Base-by-base conservation (phyloP, 2,888 invertebrate species). In the Argynnis bischoffii region DNA sequence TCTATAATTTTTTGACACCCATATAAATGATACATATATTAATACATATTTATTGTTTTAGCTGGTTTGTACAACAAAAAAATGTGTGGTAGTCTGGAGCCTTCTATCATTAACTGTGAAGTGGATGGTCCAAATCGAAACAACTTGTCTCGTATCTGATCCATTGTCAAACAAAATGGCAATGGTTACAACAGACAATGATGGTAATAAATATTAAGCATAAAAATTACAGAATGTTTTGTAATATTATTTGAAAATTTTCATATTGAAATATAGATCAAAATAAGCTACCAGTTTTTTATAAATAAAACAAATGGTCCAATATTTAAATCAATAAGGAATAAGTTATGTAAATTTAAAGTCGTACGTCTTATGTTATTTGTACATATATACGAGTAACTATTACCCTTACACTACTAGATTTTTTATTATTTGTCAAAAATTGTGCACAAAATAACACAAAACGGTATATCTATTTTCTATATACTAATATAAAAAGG, bases 41-140 rank as follows among this genome's bases (percentile, higher is more conserved):
- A 41, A 41, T 11, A 2, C 11, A 0, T 11, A 41, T 8, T 41
- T 41, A 55, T 55, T 13, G 31, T 26, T 70, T 85, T 81, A 93
- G 93, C 75, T 93, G 76, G 93, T 89, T 14, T 93, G 92, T 74
- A 92, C 92, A 3, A 95, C 95, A n/a, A 81, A 90, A 3, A 83
- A 89, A 14, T 94, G 94, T 69, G 76, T 96, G 11, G 94, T 94
- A 3, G 95, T 96, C 1, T 96, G 96, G 96, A 95, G 96, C 87
- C 85, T 96, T 16, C 83, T 96, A 63, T 95, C 95, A 0, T 86
- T 96, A n/a, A 92, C 94, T 26, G 89, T 97, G 63, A 89, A 93
- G 35, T 97, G 97, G 97, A 83, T 93, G 50, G 95, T 96, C 3
- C 86, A 84, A 65, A 81, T 90, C 54, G 78, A 81, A 41, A 82